phyloP scores from a whole-genome alignment of 2,113 vertebrate genomes.

The Thamnaconus septentrionalis region DNA sequence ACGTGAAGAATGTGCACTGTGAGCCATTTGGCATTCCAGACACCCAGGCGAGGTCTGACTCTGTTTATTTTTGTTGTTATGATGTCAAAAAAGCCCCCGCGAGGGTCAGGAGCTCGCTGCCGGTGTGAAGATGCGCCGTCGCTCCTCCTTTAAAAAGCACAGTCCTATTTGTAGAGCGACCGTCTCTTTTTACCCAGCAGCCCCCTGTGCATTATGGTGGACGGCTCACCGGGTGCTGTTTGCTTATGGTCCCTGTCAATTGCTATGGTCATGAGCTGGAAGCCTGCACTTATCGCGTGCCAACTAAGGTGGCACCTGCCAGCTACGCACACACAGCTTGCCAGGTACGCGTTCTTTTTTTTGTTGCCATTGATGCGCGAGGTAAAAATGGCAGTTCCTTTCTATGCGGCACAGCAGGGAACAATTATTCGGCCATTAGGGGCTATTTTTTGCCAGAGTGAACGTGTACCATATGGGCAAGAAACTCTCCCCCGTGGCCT shows the following conservation, averaged over 20 bases:
- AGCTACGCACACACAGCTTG: constrained; percentile 7
- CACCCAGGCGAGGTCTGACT: constrained; percentile 15
- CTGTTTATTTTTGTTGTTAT: constrained; percentile 14
- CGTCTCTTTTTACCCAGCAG: constrained; percentile 42
- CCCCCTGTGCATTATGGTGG: constrained; percentile 37
- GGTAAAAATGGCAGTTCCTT: constrained; percentile 38
- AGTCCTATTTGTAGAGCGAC: constrained; percentile 45
- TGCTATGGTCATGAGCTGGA: constrained; percentile 29
- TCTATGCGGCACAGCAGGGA: constrained; percentile 53
- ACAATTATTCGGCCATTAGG: constrained; percentile 68
- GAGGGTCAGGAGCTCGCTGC: not conserved
- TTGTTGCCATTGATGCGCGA: constrained; percentile 11
- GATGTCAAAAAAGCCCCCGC: not conserved
- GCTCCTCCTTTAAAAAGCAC: constrained; percentile 51
- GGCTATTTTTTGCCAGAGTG: constrained; percentile 33
- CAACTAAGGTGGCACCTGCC: constrained; percentile 32
- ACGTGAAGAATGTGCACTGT: constrained; percentile 13
- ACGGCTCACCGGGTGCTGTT: constrained; percentile 1
- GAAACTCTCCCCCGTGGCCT: constrained; percentile 35
- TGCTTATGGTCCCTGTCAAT: not conserved
- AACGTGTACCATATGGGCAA: constrained; percentile 28
- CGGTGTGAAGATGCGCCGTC: constrained; percentile 24
- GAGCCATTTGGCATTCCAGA: constrained; percentile 38
- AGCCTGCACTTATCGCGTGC: constrained; percentile 23
- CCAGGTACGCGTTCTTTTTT: constrained; percentile 49